Conservation (phyloP, 2,888 invertebrate genomes). For the Thymelicus lineola region DNA sequence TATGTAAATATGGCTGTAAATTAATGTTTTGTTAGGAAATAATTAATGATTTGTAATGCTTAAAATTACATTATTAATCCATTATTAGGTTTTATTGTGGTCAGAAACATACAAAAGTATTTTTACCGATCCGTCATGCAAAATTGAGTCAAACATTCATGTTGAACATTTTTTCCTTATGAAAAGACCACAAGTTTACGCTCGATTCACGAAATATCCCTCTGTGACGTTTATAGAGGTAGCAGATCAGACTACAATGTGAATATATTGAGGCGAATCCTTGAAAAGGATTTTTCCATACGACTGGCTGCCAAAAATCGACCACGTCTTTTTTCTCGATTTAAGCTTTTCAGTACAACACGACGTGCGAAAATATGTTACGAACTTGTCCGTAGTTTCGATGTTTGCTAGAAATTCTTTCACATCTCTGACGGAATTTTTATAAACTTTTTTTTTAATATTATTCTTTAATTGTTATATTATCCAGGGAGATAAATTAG, state of each 20-base stretch:
- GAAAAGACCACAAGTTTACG: constrained; percentile 20
- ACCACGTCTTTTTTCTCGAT: constrained; percentile 19
- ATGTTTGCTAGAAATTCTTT: not conserved
- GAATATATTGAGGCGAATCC: constrained; percentile 22
- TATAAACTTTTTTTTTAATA: not conserved
- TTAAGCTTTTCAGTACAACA: constrained; percentile 12
- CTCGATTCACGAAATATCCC: constrained; percentile 20
- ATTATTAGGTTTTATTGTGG: no score
- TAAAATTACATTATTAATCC: no score
- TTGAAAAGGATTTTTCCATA: constrained; percentile 28
- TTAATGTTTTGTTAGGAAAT: no score
- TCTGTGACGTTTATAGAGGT: constrained; percentile 21
- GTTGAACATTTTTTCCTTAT: constrained; percentile 13
- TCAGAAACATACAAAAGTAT: not conserved
- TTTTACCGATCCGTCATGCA: not conserved
- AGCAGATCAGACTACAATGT: constrained; percentile 9
- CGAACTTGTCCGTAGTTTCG: not conserved
- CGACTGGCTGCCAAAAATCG: constrained; percentile 21
- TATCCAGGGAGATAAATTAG: no score
- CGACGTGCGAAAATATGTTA: constrained; percentile 4
- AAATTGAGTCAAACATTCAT: constrained; percentile 8
- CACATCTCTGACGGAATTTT: not conserved
- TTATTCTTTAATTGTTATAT: not conserved
- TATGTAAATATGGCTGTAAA: no score
- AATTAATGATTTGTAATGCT: no score